Percentiles rank a stretch among this genome's conserved stretches.
Conservation (phyloP, 2,888 invertebrate species). For the Stenchaetothrips biformis region DNA sequence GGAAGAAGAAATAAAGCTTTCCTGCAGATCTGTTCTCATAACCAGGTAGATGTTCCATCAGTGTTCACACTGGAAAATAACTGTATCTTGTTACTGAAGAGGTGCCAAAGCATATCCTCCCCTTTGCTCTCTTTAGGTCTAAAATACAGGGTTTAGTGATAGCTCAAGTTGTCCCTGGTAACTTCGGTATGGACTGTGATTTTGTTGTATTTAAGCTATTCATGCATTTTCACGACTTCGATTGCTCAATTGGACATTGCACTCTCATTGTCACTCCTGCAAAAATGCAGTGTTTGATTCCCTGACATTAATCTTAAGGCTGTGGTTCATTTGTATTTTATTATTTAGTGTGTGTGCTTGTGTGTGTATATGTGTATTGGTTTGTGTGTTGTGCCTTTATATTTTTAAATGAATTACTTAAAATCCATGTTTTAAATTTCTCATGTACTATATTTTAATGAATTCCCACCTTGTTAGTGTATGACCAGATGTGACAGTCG, state of each 20-base stretch:
- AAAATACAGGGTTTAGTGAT: slow-evolving; percentile 11
- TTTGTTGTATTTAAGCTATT: not conserved
- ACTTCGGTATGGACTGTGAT: not conserved
- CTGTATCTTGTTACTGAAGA: not conserved
- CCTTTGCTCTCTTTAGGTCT: not conserved
- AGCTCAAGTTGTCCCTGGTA: slow-evolving; percentile 4
- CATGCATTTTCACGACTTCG: not conserved
- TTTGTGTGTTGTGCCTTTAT: slow-evolving; percentile 3
- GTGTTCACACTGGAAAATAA: not conserved
- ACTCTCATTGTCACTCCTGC: not conserved
- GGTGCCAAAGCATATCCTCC: not conserved
- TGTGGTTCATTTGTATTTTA: not conserved
- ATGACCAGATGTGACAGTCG: not conserved
- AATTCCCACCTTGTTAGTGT: not conserved
- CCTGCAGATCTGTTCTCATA: not conserved
- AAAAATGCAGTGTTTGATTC: not conserved
- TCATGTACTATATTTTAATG: not conserved
- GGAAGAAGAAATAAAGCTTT: not conserved
- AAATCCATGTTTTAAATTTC: not conserved
- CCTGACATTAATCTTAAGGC: not conserved
- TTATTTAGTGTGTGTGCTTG: not conserved
- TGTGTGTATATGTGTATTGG: not conserved
- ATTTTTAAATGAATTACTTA: not conserved
- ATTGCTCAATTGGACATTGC: not conserved
- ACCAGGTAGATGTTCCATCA: no score